Evolutionary conservation across 1,140 invertebrate genomes (phyloP).

Genomic region (Coboldia fuscipes): DNA sequence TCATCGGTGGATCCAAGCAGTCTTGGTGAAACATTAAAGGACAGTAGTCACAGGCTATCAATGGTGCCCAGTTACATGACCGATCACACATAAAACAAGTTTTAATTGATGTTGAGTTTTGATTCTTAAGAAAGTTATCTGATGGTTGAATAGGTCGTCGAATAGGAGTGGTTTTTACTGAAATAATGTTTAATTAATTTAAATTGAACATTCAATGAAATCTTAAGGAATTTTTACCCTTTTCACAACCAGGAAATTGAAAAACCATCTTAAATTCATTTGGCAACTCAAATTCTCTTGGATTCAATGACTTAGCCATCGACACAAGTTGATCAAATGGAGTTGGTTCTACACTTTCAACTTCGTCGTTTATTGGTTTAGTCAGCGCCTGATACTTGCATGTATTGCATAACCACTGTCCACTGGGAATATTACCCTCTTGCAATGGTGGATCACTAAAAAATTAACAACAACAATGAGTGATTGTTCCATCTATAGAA

Average conservation of each 20-base stretch:
- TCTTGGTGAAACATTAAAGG: conserved; percentile 77
- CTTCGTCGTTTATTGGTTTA: conserved; percentile 14
- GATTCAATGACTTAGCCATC: conserved; percentile 65
- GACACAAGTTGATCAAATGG: conserved; percentile 53
- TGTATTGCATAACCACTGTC: conserved; percentile 74
- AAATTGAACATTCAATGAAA: too few species aligned
- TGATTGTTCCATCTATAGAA: neutral
- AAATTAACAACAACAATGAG: conserved; percentile 6
- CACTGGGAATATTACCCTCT: conserved; percentile 70
- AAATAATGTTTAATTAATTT: too few species aligned
- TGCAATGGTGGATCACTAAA: conserved; percentile 72
- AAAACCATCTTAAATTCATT: conserved; percentile 53
- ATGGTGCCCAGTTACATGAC: conserved; percentile 58
- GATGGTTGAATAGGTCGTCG: too few species aligned
- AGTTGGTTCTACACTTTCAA: conserved; percentile 19
- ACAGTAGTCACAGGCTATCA: conserved; percentile 88
- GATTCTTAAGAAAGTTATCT: too few species aligned
- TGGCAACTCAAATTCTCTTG: conserved; percentile 71
- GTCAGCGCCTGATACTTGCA: conserved; percentile 25
- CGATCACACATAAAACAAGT: conserved; percentile 64
- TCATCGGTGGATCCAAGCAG: conserved; percentile 80
- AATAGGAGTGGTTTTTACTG: too few species aligned
- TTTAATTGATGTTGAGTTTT: conserved; percentile 64
- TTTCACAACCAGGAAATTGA: conserved; percentile 62
- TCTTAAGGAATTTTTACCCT: conserved; percentile 27